Conservation (phyloP, 2,113 vertebrate species). For the Eubucco bourcierii region DNA sequence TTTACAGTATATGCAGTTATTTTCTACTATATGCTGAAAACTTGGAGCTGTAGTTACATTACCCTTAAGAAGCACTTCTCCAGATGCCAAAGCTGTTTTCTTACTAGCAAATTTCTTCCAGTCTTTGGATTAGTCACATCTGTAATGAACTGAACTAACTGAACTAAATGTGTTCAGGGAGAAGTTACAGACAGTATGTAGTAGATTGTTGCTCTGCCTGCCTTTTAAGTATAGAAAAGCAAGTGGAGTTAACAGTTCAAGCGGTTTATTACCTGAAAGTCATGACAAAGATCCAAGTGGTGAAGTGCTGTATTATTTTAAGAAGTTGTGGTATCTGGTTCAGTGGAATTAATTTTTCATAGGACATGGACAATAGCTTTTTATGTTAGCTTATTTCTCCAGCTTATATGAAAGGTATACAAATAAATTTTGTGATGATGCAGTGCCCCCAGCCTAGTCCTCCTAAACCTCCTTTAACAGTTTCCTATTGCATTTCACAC, state of each 20-base stretch:
- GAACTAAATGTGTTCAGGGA: slow-evolving; percentile 50
- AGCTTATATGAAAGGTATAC: slow-evolving; percentile 28
- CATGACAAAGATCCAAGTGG: slow-evolving; percentile 37
- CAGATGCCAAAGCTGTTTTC: slow-evolving; percentile 26
- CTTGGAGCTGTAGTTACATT: background rate
- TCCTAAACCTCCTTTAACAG: background rate
- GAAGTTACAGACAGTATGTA: background rate
- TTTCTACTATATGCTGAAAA: slow-evolving; percentile 10
- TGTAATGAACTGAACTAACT: slow-evolving; percentile 39
- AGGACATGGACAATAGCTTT: slow-evolving; percentile 75
- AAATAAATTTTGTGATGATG: slow-evolving; percentile 19
- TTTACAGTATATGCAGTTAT: background rate
- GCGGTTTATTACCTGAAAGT: slow-evolving; percentile 61
- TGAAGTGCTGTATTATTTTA: slow-evolving; percentile 70
- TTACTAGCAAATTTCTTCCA: slow-evolving; percentile 61
- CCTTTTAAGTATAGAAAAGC: slow-evolving; percentile 39
- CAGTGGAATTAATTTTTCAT: slow-evolving; percentile 71
- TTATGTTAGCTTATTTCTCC: slow-evolving; percentile 75
- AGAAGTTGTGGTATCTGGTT: slow-evolving; percentile 66
- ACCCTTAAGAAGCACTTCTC: slow-evolving; percentile 23
- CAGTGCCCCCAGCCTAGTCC: background rate
- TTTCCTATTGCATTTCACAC: background rate
- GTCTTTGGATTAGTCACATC: slow-evolving; percentile 10
- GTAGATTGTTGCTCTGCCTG: slow-evolving; percentile 31
- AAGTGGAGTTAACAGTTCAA: slow-evolving; percentile 10